These are phyloP conservation scores for Danio tinwini DNA, from an alignment of 2,797 vertebrate genomes.

Conservation along the genomic window DNA sequence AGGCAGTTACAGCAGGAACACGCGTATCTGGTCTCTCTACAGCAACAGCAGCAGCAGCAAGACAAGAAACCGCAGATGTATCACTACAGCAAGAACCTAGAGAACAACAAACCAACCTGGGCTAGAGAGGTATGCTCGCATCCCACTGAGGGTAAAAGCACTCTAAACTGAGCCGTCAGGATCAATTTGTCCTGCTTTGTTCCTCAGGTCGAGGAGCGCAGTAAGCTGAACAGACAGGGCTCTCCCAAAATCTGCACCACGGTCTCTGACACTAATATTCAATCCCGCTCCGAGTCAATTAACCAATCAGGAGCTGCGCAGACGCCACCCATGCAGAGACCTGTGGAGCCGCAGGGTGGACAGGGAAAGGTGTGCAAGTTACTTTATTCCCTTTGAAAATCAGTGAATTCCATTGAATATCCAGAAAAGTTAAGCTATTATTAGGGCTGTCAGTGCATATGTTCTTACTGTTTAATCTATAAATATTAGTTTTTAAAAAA, in stretches of 20 bases:
- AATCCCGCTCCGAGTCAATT: constrained; percentile 84
- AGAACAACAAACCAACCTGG: constrained; percentile 91
- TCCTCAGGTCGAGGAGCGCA: constrained; percentile 88
- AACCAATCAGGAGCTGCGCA: constrained; percentile 83
- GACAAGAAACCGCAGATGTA: constrained; percentile 90
- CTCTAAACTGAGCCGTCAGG: neutral
- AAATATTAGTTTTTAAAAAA: too few species aligned
- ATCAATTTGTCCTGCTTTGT: neutral
- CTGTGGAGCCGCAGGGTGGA: constrained; percentile 90
- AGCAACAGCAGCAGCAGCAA: constrained; percentile 75
- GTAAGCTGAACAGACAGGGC: constrained; percentile 89
- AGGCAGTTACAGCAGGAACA: constrained; percentile 94
- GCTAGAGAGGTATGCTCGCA: constrained; percentile 80
- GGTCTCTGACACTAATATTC: constrained; percentile 84
- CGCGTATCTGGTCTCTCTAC: constrained; percentile 91
- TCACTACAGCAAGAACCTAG: constrained; percentile 88
- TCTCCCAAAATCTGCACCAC: constrained; percentile 89
- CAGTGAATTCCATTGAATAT: neutral
- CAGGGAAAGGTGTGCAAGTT: constrained; percentile 86
- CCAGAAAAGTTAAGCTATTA: neutral
- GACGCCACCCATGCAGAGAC: constrained; percentile 92
- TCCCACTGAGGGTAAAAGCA: too few species aligned
- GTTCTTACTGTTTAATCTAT: too few species aligned
- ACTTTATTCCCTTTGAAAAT: neutral
- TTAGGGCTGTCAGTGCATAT: neutral